Conservation (phyloP, 2,797 vertebrate genomes). For the Lutjanus argentimaculatus region DNA sequence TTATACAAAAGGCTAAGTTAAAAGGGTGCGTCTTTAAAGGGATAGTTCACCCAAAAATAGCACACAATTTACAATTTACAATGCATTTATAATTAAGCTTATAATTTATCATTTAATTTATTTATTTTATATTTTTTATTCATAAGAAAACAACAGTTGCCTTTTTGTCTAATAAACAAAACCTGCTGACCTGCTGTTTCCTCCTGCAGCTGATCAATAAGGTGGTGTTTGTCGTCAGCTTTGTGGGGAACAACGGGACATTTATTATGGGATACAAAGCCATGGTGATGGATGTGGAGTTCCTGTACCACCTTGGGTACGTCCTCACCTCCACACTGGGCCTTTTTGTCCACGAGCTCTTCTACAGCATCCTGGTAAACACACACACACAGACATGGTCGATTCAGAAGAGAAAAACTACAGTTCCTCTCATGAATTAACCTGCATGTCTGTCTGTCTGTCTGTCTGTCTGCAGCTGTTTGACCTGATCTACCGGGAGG, state of each 20-base stretch:
- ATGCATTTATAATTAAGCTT: too few species aligned
- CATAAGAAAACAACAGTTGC: too few species aligned
- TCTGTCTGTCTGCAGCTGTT: slow-evolving; percentile 87
- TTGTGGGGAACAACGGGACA: slow-evolving; percentile 98
- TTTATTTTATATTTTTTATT: too few species aligned
- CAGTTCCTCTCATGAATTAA: too few species aligned
- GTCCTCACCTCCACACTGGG: slow-evolving; percentile 95
- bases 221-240: slow-evolving; percentile 97
- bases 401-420: too few species aligned
- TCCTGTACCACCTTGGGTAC: slow-evolving; percentile 95
- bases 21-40: too few species aligned
- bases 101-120: too few species aligned
- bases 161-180: too few species aligned
- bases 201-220: slow-evolving; percentile 93
- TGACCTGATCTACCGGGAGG: slow-evolving; percentile 97
- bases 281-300: slow-evolving; percentile 98
- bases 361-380: slow-evolving; percentile 97
- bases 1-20: too few species aligned
- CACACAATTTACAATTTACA: too few species aligned
- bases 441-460: not conserved
- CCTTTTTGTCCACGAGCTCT: slow-evolving; percentile 94
- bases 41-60: too few species aligned
- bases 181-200: too few species aligned
- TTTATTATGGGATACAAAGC: slow-evolving; percentile 97
- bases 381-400: not conserved